A percentile compares a stretch with the other conserved stretches of the same genome.
These are phyloP conservation scores for Andrena camellia DNA, from an alignment of 2,888 invertebrate genomes.

Conservation along the genomic window DNA sequence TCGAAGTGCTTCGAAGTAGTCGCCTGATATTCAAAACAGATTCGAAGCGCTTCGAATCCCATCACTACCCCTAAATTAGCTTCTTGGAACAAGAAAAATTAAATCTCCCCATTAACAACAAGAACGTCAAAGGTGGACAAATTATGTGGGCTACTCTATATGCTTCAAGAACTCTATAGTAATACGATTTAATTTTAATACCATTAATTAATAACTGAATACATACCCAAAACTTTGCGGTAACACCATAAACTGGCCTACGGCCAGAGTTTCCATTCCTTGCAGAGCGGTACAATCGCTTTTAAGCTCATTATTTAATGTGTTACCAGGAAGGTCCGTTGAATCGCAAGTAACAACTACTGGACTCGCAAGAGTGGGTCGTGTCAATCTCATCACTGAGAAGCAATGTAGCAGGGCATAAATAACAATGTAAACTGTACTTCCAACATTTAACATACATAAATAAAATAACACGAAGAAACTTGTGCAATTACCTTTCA, in stretches of 20 bases:
- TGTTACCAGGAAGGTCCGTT: constrained; percentile 93
- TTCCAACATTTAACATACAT: background rate
- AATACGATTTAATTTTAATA: constrained; percentile 11
- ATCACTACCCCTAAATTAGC: no score
- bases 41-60: no score
- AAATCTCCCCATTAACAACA: no score
- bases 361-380: constrained; percentile 94
- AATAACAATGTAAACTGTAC: background rate
- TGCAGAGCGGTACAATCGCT: constrained; percentile 94
- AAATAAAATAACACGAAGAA: constrained; percentile 1
- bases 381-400: constrained; percentile 96
- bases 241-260: constrained; percentile 95
- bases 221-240: constrained; percentile 97
- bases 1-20: no score
- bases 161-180: no score
- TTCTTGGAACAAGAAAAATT: no score
- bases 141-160: no score
- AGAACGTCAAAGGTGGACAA: no score
- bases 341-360: constrained; percentile 93
- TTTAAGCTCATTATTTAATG: constrained; percentile 91
- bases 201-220: background rate
- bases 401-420: no score
- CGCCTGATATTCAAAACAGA: no score
- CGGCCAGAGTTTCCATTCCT: constrained; percentile 92
- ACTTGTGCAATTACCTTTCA: constrained; percentile 85